Evolutionary conservation across 2,797 vertebrate genomes (phyloP).

Genomic region (Enteromius trimaculatus): DNA sequence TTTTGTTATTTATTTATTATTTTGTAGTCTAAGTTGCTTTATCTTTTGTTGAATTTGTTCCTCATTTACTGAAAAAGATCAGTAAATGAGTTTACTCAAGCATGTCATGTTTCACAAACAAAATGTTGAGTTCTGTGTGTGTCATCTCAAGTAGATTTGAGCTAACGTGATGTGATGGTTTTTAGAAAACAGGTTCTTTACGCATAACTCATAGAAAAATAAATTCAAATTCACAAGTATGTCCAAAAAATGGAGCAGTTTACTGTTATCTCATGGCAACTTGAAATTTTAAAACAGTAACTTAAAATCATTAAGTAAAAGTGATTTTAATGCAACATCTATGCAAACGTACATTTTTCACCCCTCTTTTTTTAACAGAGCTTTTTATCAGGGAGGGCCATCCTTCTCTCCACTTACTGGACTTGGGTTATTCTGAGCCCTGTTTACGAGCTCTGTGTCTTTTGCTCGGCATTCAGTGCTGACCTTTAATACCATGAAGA

Average conservation of each 20-base stretch:
- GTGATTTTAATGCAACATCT: background rate
- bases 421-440: conserved; percentile 48
- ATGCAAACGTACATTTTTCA: background rate
- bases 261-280: background rate
- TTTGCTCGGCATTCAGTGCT: conserved; percentile 50
- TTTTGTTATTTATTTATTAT: background rate
- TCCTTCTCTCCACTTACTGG: conserved; percentile 47
- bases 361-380: background rate
- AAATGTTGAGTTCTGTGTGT: background rate
- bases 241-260: background rate
- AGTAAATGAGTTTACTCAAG: background rate
- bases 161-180: background rate
- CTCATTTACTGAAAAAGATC: background rate
- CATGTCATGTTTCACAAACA: background rate
- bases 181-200: background rate
- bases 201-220: background rate
- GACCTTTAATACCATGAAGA: conserved; percentile 64
- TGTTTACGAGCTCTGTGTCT: conserved; percentile 46
- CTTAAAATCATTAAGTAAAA: background rate
- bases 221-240: background rate
- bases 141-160: background rate
- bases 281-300: background rate
- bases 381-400: conserved; percentile 17
- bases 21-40: background rate
- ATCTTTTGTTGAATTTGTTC: background rate